Conservation (phyloP, 64 coral and sea anemone genomes). For the Dendrophyllia cribrosa region DNA sequence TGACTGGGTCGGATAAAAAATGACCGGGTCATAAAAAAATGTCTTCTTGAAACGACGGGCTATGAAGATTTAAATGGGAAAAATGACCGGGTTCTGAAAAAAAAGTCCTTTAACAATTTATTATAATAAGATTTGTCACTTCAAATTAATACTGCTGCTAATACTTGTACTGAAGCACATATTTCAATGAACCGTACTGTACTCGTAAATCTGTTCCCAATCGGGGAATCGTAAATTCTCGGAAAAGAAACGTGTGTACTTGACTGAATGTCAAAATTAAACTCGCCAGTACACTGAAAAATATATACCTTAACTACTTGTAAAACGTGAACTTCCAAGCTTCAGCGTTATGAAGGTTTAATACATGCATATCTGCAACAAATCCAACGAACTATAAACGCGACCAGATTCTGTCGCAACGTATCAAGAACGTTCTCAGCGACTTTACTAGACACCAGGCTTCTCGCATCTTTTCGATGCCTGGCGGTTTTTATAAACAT, state of each 20-base stretch:
- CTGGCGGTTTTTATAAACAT: too few relatives aligned
- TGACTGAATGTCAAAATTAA: background rate
- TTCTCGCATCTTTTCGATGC: too few relatives aligned
- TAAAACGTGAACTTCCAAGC: too few relatives aligned
- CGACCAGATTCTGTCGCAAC: background rate
- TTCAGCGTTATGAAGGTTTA: too few relatives aligned
- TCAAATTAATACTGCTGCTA: background rate
- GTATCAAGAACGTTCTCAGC: too few relatives aligned
- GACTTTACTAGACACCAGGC: too few relatives aligned
- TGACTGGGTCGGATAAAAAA: constrained; percentile 3
- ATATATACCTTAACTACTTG: background rate
- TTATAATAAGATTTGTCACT: background rate
- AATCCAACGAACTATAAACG: too few relatives aligned
- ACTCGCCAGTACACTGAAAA: background rate
- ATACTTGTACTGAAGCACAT: background rate
- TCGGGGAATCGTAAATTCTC: background rate
- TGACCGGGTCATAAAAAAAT: background rate
- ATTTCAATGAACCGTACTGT: background rate
- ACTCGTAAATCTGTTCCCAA: background rate
- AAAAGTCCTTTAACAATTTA: background rate
- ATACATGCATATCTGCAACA: too few relatives aligned
- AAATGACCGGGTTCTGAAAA: constrained; percentile 5
- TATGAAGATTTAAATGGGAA: background rate
- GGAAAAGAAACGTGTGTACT: background rate
- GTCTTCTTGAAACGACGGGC: background rate